These are phyloP conservation scores for Bergia puertoricense DNA, from an alignment of 92 coral and sea anemone genomes.

Conservation along the genomic window DNA sequence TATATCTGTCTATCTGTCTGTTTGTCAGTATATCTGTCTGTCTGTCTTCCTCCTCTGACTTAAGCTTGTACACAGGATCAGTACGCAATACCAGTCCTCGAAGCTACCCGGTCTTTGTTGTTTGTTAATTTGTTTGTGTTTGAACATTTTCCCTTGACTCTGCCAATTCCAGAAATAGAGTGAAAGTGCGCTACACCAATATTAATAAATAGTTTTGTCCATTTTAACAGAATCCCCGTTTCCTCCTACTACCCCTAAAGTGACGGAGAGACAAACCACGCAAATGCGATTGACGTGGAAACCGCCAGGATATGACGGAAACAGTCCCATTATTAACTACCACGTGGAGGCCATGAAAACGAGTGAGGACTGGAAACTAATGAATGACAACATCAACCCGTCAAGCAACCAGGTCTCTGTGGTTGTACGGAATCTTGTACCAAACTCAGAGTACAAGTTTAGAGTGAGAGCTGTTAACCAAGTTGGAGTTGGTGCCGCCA, in stretches of 20 bases:
- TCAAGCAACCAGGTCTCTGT: constrained; percentile 73
- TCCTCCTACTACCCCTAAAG: constrained; percentile 84
- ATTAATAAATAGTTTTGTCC: background rate
- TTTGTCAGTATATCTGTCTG: no score
- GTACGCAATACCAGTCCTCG: no score
- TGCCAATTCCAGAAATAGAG: no score
- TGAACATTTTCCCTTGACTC: no score
- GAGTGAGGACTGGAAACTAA: constrained; percentile 58
- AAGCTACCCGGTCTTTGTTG: no score
- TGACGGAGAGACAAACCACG: constrained; percentile 67
- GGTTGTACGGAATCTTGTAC: constrained; percentile 68
- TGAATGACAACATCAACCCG: constrained; percentile 75
- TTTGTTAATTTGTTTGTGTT: no score
- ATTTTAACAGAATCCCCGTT: constrained; percentile 65
- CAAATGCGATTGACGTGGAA: constrained; percentile 82
- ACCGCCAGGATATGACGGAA: constrained; percentile 87
- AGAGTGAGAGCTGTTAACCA: constrained; percentile 82
- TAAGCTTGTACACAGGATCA: no score
- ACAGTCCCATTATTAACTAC: constrained; percentile 85
- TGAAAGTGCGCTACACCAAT: background rate
- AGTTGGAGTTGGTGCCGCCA: constrained; percentile 85
- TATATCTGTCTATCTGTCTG: no score
- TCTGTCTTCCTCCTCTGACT: no score
- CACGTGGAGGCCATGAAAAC: constrained; percentile 65
- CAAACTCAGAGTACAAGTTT: constrained; percentile 84